A percentile compares a stretch with the other conserved stretches of the same genome.
Evolutionary conservation across 2,113 vertebrate species (phyloP).

Genomic region (Oryzias javanicus): DNA sequence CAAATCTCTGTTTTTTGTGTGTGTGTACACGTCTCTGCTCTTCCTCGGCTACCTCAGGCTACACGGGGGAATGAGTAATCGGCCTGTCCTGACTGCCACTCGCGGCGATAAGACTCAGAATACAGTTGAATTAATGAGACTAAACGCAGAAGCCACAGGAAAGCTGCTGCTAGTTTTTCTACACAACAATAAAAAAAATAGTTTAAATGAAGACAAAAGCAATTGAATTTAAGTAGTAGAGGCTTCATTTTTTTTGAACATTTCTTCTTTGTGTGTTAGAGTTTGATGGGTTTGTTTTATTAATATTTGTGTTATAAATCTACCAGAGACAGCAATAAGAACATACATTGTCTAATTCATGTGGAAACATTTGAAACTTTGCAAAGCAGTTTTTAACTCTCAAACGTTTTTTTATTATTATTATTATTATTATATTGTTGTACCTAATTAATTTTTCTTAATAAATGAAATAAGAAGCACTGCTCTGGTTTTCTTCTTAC

Average conservation of each 20-base stretch:
- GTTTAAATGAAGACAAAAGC: no score
- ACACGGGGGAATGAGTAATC: constrained; percentile 37
- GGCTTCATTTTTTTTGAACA: no score
- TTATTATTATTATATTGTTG: constrained; percentile 19
- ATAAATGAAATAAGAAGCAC: constrained; percentile 29
- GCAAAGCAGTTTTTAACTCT: no score
- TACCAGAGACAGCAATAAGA: no score
- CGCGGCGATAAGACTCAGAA: constrained; percentile 36
- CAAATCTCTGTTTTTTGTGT: constrained; percentile 12
- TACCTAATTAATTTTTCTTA: constrained; percentile 50
- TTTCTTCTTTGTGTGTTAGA: no score
- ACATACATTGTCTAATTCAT: not conserved
- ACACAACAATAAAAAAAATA: no score
- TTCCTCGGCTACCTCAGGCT: constrained; percentile 36
- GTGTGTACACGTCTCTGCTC: not conserved
- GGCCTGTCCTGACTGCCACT: constrained; percentile 31
- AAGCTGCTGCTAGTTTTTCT: no score
- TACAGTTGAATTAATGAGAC: constrained; percentile 10
- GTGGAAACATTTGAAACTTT: not conserved
- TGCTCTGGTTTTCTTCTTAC: constrained; percentile 25
- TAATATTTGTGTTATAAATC: no score
- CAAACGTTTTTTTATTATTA: constrained; percentile 26
- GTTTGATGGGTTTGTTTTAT: no score
- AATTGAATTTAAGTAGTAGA: no score
- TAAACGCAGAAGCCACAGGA: not conserved